These are phyloP conservation scores for Buathra laborator DNA, from an alignment of 2,888 invertebrate genomes.

Conservation along the genomic window DNA sequence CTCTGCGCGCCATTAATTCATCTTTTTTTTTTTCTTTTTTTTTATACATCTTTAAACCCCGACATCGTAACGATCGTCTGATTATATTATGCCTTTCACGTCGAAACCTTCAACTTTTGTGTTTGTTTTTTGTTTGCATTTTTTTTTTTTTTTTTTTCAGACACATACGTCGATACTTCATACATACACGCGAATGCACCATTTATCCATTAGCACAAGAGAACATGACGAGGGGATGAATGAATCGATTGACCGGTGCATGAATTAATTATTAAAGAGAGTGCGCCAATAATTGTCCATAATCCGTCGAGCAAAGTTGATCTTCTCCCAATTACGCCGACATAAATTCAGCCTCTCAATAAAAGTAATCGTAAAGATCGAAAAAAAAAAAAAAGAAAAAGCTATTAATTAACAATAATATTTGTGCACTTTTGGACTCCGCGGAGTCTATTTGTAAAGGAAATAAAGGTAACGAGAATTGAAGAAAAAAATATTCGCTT, in stretches of 20 bases:
- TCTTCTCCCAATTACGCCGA: slow-evolving; percentile 3
- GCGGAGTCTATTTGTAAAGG: slow-evolving; percentile 27
- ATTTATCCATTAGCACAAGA: slow-evolving; percentile 74
- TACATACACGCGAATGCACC: slow-evolving; percentile 79
- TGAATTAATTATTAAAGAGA: slow-evolving; percentile 83
- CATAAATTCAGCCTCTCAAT: neutral
- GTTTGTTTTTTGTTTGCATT: slow-evolving; percentile 61
- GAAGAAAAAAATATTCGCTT: slow-evolving; percentile 3
- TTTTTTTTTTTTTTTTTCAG: slow-evolving; percentile 67
- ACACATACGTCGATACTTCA: slow-evolving; percentile 75
- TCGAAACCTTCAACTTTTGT: slow-evolving; percentile 66
- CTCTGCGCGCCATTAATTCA: slow-evolving; percentile 81
- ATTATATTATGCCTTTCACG: slow-evolving; percentile 67
- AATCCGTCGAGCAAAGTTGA: slow-evolving; percentile 55
- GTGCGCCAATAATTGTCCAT: slow-evolving; percentile 78
- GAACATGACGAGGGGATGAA: slow-evolving; percentile 74
- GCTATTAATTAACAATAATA: neutral
- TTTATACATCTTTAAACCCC: slow-evolving; percentile 71
- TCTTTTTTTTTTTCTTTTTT: slow-evolving; percentile 61
- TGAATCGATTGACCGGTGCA: slow-evolving; percentile 82
- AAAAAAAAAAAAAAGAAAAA: neutral
- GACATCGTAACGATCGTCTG: slow-evolving; percentile 60
- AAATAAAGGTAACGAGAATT: neutral
- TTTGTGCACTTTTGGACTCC: slow-evolving; percentile 44
- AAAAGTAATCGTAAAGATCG: neutral